phyloP scores from a whole-genome alignment of 2,797 vertebrate genomes.

The Numenius phaeopus region DNA sequence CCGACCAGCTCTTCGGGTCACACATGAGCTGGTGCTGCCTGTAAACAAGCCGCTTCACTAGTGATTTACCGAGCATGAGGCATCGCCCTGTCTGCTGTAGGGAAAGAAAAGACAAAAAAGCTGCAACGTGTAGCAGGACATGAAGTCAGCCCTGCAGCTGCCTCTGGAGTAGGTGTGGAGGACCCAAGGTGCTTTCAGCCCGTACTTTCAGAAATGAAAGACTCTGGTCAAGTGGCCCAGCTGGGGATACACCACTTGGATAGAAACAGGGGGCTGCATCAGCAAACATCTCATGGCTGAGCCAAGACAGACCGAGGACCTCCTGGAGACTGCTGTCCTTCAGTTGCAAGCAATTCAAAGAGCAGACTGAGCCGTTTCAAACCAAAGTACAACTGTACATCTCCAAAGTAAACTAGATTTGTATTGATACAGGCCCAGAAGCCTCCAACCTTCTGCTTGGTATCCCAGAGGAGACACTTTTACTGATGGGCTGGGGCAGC shows the following conservation, averaged over 20 bases:
- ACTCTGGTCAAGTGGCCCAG: not conserved
- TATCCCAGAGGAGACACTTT: not conserved
- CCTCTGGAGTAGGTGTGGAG: not conserved
- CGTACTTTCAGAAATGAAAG: not conserved
- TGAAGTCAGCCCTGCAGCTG: not conserved
- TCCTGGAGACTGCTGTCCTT: not conserved
- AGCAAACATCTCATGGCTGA: fast-evolving
- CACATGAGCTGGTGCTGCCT: not conserved
- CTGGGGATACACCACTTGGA: not conserved
- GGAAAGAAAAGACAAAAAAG: not conserved
- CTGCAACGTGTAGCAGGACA: fast-evolving
- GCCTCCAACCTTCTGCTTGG: not conserved
- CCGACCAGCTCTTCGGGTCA: not conserved
- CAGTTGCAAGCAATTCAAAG: not conserved
- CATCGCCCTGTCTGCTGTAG: not conserved
- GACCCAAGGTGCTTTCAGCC: not conserved
- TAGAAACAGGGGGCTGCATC: not conserved
- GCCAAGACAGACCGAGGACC: no score
- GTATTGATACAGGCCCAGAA: not conserved
- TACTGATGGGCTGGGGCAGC: not conserved
- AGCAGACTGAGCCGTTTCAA: not conserved
- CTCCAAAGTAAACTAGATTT: not conserved
- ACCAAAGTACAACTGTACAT: not conserved
- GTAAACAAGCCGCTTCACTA: not conserved
- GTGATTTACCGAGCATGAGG: not conserved